Conservation (phyloP, 2,113 vertebrate genomes). For the Planiliza haematocheilus region DNA sequence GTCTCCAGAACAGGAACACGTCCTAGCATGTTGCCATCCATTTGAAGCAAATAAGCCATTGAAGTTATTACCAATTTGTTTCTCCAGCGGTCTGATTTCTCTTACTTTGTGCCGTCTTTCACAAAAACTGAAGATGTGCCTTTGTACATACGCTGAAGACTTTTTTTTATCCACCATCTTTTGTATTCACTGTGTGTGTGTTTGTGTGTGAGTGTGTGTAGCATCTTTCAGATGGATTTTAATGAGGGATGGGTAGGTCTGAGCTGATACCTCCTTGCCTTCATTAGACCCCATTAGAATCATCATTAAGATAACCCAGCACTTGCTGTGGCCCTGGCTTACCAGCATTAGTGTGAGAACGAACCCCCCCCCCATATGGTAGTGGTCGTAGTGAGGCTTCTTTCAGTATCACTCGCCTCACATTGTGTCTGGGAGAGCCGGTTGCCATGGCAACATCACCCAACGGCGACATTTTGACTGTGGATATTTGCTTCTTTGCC, state of each 20-base stretch:
- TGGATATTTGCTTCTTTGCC: constrained; percentile 72
- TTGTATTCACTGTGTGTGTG: constrained; percentile 15
- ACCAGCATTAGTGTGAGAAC: constrained; percentile 64
- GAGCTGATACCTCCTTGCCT: constrained; percentile 68
- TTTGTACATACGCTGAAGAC: constrained; percentile 7
- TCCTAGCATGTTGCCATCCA: neutral
- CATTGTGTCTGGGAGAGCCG: constrained; percentile 78
- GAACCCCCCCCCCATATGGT: constrained; percentile 50
- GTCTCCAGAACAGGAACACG: neutral
- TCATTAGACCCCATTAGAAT: constrained; percentile 85
- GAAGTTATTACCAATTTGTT: constrained; percentile 2
- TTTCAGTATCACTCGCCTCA: constrained; percentile 58
- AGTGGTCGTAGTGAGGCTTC: constrained; percentile 64
- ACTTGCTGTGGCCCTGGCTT: constrained; percentile 65
- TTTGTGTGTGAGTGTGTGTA: constrained; percentile 27
- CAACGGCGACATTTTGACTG: constrained; percentile 73
- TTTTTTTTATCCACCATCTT: constrained; percentile 9
- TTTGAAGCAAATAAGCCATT: neutral
- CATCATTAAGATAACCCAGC: constrained; percentile 82
- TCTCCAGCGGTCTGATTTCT: neutral
- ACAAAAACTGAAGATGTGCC: constrained; percentile 26
- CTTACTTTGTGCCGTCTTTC: neutral
- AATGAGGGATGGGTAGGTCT: constrained; percentile 74
- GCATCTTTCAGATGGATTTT: constrained; percentile 65
- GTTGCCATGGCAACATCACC: constrained; percentile 84